A percentile compares a stretch with the other conserved stretches of the same genome.
phyloP scores from a whole-genome alignment of 2,113 vertebrate species.

The Gadus macrocephalus region DNA sequence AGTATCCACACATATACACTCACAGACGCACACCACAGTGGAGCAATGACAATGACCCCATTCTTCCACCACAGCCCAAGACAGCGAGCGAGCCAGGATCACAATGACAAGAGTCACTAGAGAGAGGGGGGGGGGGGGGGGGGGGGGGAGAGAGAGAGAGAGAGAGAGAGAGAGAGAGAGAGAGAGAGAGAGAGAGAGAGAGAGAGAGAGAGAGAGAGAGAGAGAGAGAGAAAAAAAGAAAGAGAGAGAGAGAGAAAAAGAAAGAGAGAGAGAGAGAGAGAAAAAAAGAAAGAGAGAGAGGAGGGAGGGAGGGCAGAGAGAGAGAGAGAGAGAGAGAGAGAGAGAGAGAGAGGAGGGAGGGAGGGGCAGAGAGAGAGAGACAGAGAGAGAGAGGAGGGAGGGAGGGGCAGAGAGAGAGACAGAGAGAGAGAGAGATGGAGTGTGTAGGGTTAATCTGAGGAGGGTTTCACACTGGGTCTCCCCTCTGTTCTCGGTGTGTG shows the following conservation, averaged over 20 bases:
- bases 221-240: too few relatives aligned
- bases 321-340: conserved; percentile 24
- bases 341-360: conserved; percentile 16
- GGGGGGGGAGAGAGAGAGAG: not conserved
- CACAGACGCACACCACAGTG: conserved; percentile 38
- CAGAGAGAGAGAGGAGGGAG: too few relatives aligned
- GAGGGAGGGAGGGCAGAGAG: too few relatives aligned
- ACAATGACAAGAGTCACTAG: conserved; percentile 68
- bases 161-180: not conserved
- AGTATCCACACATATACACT: conserved; percentile 15
- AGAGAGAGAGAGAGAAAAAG: conserved; percentile 25
- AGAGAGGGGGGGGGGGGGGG: too few relatives aligned
- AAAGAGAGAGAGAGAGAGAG: conserved; percentile 25
- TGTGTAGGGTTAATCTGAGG: conserved; percentile 36
- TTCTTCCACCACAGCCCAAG: conserved; percentile 68
- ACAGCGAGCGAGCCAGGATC: conserved; percentile 55
- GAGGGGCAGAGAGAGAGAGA: too few relatives aligned
- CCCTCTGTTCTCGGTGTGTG: conserved; percentile 11
- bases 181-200: conserved; percentile 16
- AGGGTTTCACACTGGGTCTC: conserved; percentile 41
- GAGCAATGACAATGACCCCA: conserved; percentile 70
- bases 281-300: too few relatives aligned
- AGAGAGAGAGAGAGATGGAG: conserved; percentile 26
- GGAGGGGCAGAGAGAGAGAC: too few relatives aligned
- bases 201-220: conserved; percentile 29